Base-by-base conservation (phyloP, 2,888 invertebrate genomes). In the Cheilosia variabilis region DNA sequence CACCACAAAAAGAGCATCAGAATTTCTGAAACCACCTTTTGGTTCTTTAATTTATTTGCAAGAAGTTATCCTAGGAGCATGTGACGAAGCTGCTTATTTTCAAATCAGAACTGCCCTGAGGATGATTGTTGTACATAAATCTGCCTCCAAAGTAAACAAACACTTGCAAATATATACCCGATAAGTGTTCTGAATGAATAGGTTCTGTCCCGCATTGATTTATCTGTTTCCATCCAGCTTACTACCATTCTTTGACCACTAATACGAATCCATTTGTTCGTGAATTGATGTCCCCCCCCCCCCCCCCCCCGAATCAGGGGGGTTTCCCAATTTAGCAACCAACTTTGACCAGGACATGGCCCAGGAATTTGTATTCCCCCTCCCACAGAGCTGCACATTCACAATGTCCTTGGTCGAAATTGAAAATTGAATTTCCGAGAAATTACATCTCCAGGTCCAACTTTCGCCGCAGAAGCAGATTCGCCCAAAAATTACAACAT, bases 401-500 rank as follows among this genome's bases (percentile, higher is more conserved):
- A 10, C 47, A 57, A 43, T 75, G 31, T n/a, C 27, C 47, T 45
- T 41, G 13, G 69, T 9, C 19, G 34, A 34, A 57, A 53, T 43
- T n/a, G 55, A 76, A 55, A 63, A 52, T 53, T 63, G 50, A 69
- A 71, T 80, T 43, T 62, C 62, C 53, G 7, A 53, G 17, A 47
- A 66, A 79, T 55, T 62, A 17, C 15, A 69, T 55, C 53, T n/a
- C 45, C 15, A 31, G 31, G 17, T 57, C 45, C 27, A 66, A 62
- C 53, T 63, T 72, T 62, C 31, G 34, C 53, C 53, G 6, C 31
- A 31, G 37, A 65, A 75, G 45, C 47, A 53, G 34, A 53, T 68
- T 55, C 37, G 37, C 17, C 34, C 15, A 24, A 15, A 53, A 17
- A 57, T 6, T 57, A 43, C 62, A 65, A 62, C 69, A 63, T 60